These are phyloP conservation scores for Myiozetetes cayanensis DNA, from an alignment of 2,113 vertebrate genomes.

Conservation along the genomic window DNA sequence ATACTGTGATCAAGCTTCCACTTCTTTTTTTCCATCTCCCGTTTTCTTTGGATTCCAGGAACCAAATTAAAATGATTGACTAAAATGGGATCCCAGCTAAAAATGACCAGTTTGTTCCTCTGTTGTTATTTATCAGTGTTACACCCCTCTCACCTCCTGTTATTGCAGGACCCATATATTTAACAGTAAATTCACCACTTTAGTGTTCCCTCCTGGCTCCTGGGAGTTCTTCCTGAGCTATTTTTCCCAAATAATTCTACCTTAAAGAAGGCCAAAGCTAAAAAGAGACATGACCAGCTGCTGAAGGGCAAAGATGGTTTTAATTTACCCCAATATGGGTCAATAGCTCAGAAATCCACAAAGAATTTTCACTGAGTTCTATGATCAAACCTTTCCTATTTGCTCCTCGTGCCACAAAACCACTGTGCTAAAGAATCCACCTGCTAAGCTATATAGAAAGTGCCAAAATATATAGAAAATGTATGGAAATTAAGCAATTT, in stretches of 20 bases:
- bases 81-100: neutral
- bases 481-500: neutral
- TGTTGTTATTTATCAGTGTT: neutral
- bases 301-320: neutral
- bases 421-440: neutral
- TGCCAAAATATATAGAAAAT: neutral
- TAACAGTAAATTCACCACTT: neutral
- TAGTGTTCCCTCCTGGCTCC: neutral
- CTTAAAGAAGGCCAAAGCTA: neutral
- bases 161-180: neutral
- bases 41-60: neutral
- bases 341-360: neutral
- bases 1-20: neutral
- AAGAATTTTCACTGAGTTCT: neutral
- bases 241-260: neutral
- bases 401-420: neutral
- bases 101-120: neutral
- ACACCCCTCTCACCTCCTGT: neutral
- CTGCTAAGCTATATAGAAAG: neutral
- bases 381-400: neutral
- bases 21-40: neutral
- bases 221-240: neutral
- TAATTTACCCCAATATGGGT: fast-evolving
- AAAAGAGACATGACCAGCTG: neutral
- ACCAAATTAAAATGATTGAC: neutral